Percentiles rank a stretch among this genome's conserved stretches.
Evolutionary conservation across 2,113 vertebrate species (phyloP).

Genomic region (Gambusia affinis): DNA sequence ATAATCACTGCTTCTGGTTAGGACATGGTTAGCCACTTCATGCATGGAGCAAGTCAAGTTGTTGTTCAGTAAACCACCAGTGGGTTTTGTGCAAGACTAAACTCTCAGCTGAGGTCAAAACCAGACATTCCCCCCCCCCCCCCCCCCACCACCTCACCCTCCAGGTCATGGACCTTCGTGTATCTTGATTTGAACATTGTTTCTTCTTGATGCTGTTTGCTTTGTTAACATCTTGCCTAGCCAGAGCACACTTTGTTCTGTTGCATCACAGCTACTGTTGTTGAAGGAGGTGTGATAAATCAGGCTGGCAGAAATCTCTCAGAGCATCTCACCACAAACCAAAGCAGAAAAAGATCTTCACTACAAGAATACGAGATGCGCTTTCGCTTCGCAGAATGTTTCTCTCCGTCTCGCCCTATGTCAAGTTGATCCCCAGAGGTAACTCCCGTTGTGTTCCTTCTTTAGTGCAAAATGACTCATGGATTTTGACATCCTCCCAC

Average conservation of each 20-base stretch:
- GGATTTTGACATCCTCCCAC: background rate
- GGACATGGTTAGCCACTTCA: background rate
- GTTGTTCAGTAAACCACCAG: background rate
- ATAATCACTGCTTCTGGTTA: background rate
- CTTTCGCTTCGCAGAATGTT: background rate
- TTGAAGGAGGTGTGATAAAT: background rate
- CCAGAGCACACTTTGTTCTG: background rate
- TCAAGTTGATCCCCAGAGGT: background rate
- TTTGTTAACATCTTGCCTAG: background rate
- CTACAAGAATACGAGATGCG: background rate
- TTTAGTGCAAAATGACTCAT: constrained; percentile 5
- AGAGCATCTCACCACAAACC: constrained; percentile 1
- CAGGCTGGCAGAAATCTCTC: background rate
- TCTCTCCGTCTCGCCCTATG: background rate
- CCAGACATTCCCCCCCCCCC: too few species aligned
- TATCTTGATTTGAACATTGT: too few species aligned
- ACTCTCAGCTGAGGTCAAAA: background rate
- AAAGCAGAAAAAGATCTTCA: background rate
- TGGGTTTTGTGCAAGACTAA: background rate
- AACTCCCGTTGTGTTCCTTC: background rate
- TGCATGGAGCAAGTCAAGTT: background rate
- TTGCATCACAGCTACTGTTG: background rate
- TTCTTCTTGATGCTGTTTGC: background rate
- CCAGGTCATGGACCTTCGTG: too few species aligned
- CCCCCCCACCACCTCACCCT: too few species aligned